Conservation (phyloP, 2,888 invertebrate genomes). For the Xestia c-nigrum region DNA sequence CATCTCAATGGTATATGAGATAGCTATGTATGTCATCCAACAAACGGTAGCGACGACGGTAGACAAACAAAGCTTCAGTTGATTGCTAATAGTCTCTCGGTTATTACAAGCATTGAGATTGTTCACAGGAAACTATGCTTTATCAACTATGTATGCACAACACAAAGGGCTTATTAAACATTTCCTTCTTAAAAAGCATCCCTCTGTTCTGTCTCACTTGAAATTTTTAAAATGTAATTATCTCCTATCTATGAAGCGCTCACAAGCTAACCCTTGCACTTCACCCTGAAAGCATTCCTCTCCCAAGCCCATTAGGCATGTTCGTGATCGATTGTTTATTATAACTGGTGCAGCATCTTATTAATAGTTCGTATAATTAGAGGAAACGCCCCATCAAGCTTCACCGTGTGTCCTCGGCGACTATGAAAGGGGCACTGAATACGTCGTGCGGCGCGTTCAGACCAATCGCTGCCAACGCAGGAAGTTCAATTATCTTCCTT, state of each 20-base stretch:
- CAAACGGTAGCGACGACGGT: slow-evolving; percentile 67
- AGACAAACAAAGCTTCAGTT: slow-evolving; percentile 63
- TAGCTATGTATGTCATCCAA: slow-evolving; percentile 53
- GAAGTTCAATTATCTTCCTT: slow-evolving; percentile 90
- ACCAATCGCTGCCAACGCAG: slow-evolving; percentile 85
- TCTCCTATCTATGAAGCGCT: slow-evolving; percentile 23
- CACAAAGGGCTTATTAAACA: slow-evolving; percentile 21
- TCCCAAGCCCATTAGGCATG: slow-evolving; percentile 77
- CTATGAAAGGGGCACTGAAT: slow-evolving; percentile 84
- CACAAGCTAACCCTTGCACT: slow-evolving; percentile 63
- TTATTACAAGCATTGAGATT: slow-evolving; percentile 72
- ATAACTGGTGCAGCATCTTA: slow-evolving; percentile 78
- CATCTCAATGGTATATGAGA: slow-evolving; percentile 47
- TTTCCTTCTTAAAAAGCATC: slow-evolving; percentile 16
- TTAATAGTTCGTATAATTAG: slow-evolving; percentile 89
- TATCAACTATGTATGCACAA: slow-evolving; percentile 9
- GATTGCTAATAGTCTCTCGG: slow-evolving; percentile 70
- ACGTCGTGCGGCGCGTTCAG: slow-evolving; percentile 76
- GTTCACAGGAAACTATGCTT: slow-evolving; percentile 56
- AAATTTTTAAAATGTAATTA: slow-evolving; percentile 39
- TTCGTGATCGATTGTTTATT: slow-evolving; percentile 83
- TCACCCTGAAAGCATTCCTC: slow-evolving; percentile 66
- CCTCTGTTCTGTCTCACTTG: slow-evolving; percentile 19
- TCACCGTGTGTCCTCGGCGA: slow-evolving; percentile 77
- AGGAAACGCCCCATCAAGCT: slow-evolving; percentile 88